Conservation (phyloP, 2,888 invertebrate species). For the Julus scandinavius region DNA sequence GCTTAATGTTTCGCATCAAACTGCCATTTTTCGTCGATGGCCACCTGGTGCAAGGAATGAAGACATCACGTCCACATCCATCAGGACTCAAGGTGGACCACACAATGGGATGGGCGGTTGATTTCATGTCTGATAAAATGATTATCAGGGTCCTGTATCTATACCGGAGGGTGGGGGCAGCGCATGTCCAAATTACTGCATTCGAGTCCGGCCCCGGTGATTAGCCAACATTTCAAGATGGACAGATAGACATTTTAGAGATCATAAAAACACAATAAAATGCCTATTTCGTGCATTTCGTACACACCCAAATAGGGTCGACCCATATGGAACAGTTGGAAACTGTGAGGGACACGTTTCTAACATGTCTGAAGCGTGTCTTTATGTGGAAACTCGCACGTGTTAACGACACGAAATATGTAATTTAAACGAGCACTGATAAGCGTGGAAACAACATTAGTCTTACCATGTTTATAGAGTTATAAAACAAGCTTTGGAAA, state of each 20-base stretch:
- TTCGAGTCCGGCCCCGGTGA: neutral
- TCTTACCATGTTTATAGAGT: too few species aligned
- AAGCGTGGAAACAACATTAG: too few species aligned
- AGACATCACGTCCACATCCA: neutral
- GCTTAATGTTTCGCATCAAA: neutral
- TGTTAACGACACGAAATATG: too few species aligned
- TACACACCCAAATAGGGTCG: neutral
- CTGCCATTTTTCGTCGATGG: conserved; percentile 9
- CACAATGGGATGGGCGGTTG: neutral
- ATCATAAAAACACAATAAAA: conserved; percentile 21
- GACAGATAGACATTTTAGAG: conserved; percentile 16
- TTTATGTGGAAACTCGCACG: too few species aligned
- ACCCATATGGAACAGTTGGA: neutral
- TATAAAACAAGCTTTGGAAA: too few species aligned
- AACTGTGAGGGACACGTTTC: neutral
- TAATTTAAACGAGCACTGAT: too few species aligned
- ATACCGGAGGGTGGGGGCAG: neutral
- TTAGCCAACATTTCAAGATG: neutral
- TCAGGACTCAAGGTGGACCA: neutral
- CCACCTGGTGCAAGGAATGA: conserved; percentile 10
- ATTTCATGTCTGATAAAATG: conserved; percentile 12
- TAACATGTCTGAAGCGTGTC: too few species aligned
- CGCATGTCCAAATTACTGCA: neutral
- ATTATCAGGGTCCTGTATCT: neutral
- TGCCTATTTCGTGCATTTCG: neutral